Percentiles rank a stretch among this genome's conserved stretches.
Conservation (phyloP, 2,888 invertebrate species). For the Lysandra bellargus region DNA sequence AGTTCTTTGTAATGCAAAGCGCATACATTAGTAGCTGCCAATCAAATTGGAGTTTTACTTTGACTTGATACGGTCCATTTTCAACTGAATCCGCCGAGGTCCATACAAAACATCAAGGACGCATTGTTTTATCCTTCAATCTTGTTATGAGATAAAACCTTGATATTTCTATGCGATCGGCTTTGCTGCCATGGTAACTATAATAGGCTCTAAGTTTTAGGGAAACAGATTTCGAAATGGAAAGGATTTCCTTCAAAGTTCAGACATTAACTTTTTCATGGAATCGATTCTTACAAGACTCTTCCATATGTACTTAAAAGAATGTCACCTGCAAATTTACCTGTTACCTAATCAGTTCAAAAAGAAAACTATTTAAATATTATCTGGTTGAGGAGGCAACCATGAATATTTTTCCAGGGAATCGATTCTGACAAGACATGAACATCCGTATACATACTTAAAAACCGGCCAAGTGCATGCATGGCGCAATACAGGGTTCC, state of each 20-base stretch:
- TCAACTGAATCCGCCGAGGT: not conserved
- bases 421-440: not conserved
- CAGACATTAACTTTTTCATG: not conserved
- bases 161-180: not conserved
- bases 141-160: conserved; percentile 29
- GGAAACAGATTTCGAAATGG: not conserved
- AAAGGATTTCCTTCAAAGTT: not conserved
- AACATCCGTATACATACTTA: not conserved
- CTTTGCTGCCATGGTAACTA: not conserved
- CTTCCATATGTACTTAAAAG: not conserved
- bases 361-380: too few species aligned
- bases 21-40: conserved; percentile 30
- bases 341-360: too few species aligned
- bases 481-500: too few species aligned
- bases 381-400: not conserved
- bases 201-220: not conserved
- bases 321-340: too few species aligned
- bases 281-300: not conserved
- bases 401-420: not conserved
- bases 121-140: conserved; percentile 26
- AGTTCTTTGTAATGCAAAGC: conserved; percentile 31
- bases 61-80: not conserved
- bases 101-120: conserved; percentile 15
- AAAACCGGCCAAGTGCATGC: too few species aligned
- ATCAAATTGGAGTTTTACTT: not conserved